These are phyloP conservation scores for Parasteatoda lunata DNA, from an alignment of 2,888 invertebrate species.

Conservation along the genomic window DNA sequence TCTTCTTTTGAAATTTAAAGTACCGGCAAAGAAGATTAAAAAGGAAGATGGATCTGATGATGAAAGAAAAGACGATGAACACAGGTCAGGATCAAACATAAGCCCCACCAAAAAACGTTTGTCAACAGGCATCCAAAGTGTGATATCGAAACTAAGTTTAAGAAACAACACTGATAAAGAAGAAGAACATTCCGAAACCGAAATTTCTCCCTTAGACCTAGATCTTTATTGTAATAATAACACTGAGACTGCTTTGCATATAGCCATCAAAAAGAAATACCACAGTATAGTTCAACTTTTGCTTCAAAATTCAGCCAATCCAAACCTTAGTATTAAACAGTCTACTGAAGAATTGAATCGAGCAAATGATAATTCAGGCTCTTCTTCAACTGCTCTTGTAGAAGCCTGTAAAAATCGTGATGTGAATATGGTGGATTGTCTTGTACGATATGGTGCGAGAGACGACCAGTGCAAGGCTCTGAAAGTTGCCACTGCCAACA, in stretches of 20 bases:
- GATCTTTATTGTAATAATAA: constrained; percentile 83
- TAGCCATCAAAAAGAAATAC: constrained; percentile 85
- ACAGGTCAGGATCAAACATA: constrained; percentile 73
- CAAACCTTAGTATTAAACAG: constrained; percentile 82
- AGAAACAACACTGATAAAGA: constrained; percentile 73
- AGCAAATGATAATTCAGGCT: constrained; percentile 59
- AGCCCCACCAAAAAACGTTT: constrained; percentile 81
- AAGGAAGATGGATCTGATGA: constrained; percentile 38
- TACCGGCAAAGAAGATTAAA: constrained; percentile 77
- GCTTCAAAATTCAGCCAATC: constrained; percentile 85
- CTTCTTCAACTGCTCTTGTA: constrained; percentile 77
- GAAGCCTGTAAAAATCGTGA: constrained; percentile 83
- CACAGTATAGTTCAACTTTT: constrained; percentile 82
- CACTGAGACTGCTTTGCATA: constrained; percentile 86
- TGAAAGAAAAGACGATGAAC: constrained; percentile 73
- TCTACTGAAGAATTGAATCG: constrained; percentile 73
- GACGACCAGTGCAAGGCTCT: constrained; percentile 91
- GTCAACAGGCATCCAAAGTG: constrained; percentile 90
- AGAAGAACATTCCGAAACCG: constrained; percentile 71
- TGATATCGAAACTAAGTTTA: constrained; percentile 87
- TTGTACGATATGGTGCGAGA: constrained; percentile 86
- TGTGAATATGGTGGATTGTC: constrained; percentile 82
- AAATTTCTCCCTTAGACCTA: constrained; percentile 82
- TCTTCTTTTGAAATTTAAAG: constrained; percentile 82
- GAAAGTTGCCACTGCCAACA: constrained; percentile 82